Evolutionary conservation across 2,113 vertebrate genomes (phyloP).

Genomic region (Zapornia atra): DNA sequence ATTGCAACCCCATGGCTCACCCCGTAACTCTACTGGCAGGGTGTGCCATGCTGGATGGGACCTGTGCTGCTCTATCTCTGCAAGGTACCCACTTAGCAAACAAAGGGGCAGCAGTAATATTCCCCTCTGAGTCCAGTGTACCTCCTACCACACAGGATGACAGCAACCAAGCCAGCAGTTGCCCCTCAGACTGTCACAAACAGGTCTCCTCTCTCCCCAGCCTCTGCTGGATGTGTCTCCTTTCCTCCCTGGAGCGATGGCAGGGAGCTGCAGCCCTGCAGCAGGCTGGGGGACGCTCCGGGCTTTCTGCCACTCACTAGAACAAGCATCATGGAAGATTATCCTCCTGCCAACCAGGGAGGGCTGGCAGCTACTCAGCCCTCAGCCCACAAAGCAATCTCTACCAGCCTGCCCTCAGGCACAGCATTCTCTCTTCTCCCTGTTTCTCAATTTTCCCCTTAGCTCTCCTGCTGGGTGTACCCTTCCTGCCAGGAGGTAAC

Average conservation of each 20-base stretch:
- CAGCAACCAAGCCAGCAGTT: not conserved
- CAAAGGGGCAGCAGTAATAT: fast-evolving
- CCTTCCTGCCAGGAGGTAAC: not conserved
- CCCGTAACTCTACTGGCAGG: not conserved
- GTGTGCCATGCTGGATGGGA: not conserved
- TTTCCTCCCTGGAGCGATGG: not conserved
- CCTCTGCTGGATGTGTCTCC: fast-evolving
- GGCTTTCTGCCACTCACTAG: slow-evolving; percentile 26
- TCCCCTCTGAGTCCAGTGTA: not conserved
- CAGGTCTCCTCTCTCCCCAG: not conserved
- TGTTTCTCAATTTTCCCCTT: not conserved
- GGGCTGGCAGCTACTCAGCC: slow-evolving; percentile 39
- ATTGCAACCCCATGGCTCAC: not conserved
- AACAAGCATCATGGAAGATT: slow-evolving; percentile 26
- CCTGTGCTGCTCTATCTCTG: not conserved
- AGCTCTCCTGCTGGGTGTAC: not conserved
- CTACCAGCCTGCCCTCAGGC: not conserved
- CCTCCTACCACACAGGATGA: not conserved
- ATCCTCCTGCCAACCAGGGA: slow-evolving; percentile 17
- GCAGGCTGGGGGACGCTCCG: slow-evolving; percentile 11
- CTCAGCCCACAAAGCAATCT: slow-evolving; percentile 21
- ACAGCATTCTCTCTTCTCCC: slow-evolving; percentile 2
- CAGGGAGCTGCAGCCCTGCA: not conserved
- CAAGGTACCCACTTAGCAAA: not conserved
- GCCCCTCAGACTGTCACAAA: not conserved